These are phyloP conservation scores for Crocuta crocuta DNA, from an alignment of 2,113 vertebrate genomes.

Conservation along the genomic window DNA sequence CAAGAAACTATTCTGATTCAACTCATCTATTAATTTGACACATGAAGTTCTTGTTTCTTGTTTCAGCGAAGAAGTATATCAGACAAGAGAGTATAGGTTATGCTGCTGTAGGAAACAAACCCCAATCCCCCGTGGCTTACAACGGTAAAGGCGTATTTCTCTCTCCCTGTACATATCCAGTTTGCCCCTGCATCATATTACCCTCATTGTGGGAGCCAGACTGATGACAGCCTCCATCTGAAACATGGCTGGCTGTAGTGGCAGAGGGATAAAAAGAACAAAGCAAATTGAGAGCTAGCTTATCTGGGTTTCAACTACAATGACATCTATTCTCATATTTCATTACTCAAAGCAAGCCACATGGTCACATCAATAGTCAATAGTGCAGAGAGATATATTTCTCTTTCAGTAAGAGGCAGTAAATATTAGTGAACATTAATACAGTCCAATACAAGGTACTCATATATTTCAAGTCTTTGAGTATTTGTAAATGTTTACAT, in stretches of 20 bases:
- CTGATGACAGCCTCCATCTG: neutral
- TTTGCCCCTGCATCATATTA: neutral
- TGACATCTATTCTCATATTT: neutral
- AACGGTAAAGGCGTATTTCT: neutral
- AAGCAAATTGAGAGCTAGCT: neutral
- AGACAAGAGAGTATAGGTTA: neutral
- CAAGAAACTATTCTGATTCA: neutral
- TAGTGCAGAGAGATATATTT: neutral
- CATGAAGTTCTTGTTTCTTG: neutral
- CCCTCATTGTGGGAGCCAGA: neutral
- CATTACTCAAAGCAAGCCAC: neutral
- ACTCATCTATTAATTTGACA: neutral
- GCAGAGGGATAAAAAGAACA: neutral
- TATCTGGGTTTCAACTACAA: neutral
- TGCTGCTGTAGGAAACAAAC: neutral
- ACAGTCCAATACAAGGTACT: neutral
- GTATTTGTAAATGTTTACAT: neutral
- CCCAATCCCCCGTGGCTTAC: neutral
- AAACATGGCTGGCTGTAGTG: neutral
- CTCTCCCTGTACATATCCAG: neutral
- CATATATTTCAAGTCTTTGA: neutral
- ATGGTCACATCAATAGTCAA: neutral
- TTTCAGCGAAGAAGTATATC: neutral
- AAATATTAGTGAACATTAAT: neutral
- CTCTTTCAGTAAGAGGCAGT: neutral